These are phyloP conservation scores for Tribolium madens DNA, from an alignment of 1,140 invertebrate species.

Conservation along the genomic window DNA sequence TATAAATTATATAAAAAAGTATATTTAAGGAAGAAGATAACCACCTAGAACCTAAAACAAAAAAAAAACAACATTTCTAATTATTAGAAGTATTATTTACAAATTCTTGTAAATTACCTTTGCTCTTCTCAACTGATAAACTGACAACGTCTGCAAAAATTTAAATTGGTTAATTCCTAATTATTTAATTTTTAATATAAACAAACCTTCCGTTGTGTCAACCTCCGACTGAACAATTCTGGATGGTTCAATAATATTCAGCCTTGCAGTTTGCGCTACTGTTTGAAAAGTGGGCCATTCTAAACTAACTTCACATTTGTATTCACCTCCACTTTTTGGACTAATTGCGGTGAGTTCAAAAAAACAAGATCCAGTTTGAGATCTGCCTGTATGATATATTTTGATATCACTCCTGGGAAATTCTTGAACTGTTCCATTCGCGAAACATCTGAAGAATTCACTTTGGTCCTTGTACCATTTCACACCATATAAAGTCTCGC, in stretches of 20 bases:
- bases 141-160: too few species aligned
- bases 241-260: conserved; percentile 23
- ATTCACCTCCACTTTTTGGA: conserved; percentile 66
- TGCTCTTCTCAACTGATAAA: too few species aligned
- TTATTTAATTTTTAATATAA: too few species aligned
- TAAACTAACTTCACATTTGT: conserved; percentile 72
- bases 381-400: conserved; percentile 44
- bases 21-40: too few species aligned
- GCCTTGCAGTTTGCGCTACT: conserved; percentile 50
- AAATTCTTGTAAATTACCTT: too few species aligned
- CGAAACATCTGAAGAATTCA: conserved; percentile 71
- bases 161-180: too few species aligned
- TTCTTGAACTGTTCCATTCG: conserved; percentile 54
- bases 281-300: conserved; percentile 71
- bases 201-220: background rate
- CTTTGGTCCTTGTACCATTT: conserved; percentile 77
- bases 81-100: too few species aligned
- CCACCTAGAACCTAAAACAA: too few species aligned
- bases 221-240: conserved; percentile 18
- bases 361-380: conserved; percentile 54
- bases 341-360: conserved; percentile 55
- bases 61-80: too few species aligned
- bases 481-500: conserved; percentile 69
- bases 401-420: conserved; percentile 55
- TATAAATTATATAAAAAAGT: too few species aligned